These are phyloP conservation scores for Eristalis intricaria DNA, from an alignment of 2,888 invertebrate genomes.

Conservation along the genomic window DNA sequence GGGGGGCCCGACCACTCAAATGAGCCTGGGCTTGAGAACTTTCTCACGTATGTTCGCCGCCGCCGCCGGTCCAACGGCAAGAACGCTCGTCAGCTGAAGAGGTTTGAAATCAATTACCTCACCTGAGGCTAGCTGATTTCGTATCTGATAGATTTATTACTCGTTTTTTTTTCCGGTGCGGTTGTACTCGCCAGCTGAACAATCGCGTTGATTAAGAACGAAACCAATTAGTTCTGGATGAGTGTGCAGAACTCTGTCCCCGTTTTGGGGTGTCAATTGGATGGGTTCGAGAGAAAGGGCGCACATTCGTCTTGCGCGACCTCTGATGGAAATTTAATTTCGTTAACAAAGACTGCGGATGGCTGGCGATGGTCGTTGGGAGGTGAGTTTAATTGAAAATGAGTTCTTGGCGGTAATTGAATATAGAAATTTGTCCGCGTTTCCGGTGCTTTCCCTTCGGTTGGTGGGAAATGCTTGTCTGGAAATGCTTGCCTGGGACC, in stretches of 20 bases:
- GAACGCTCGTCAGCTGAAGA: conserved; percentile 27
- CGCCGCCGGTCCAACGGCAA: conserved; percentile 18
- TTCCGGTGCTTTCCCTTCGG: neutral
- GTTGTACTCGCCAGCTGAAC: neutral
- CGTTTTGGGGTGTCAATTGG: conserved; percentile 9
- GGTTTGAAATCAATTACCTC: conserved; percentile 63
- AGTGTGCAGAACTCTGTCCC: conserved; percentile 43
- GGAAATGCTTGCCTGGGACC: no score
- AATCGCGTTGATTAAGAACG: conserved; percentile 51
- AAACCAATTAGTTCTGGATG: conserved; percentile 53
- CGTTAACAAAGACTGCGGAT: neutral
- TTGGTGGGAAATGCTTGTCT: neutral
- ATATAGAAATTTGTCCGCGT: neutral
- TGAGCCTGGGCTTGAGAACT: conserved; percentile 2
- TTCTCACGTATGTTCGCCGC: neutral
- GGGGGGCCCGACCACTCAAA: neutral
- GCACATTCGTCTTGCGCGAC: neutral
- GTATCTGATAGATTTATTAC: neutral
- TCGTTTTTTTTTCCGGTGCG: neutral
- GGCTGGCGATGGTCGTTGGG: neutral
- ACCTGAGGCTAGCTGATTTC: conserved; percentile 44
- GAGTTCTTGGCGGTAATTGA: neutral
- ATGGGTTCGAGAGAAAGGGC: conserved; percentile 1
- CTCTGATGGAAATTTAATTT: neutral
- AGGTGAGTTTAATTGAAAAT: neutral